Evolutionary conservation across 2,113 vertebrate genomes (phyloP).

Genomic region (Gulo gulo): DNA sequence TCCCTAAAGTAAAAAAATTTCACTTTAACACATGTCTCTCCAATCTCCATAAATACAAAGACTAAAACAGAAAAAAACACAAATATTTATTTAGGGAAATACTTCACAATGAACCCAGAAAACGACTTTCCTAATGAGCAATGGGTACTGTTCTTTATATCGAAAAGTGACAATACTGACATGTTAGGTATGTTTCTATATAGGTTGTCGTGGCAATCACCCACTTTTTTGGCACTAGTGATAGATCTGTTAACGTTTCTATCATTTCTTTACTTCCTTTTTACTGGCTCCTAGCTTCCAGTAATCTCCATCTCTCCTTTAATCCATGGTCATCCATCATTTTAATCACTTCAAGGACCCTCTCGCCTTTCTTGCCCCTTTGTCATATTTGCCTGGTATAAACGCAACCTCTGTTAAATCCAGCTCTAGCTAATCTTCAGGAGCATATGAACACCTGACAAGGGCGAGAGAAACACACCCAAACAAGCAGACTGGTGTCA

Average conservation of each 20-base stretch:
- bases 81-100: not conserved
- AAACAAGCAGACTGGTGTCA: not conserved
- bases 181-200: not conserved
- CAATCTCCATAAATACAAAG: not conserved
- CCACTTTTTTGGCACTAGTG: not conserved
- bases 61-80: not conserved
- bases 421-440: not conserved
- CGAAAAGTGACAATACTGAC: not conserved
- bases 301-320: not conserved
- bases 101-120: slow-evolving; percentile 25
- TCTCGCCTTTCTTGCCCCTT: not conserved
- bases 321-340: not conserved
- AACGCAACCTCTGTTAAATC: not conserved
- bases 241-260: not conserved
- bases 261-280: not conserved
- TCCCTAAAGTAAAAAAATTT: slow-evolving; percentile 20
- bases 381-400: not conserved
- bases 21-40: slow-evolving; percentile 11
- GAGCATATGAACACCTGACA: not conserved
- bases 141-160: not conserved
- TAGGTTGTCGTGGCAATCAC: not conserved
- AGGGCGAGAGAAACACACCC: not conserved
- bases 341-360: not conserved
- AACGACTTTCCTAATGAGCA: not conserved
- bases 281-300: not conserved